Conservation (phyloP, 2,797 vertebrate species). For the Lagorchestes hirsutus region DNA sequence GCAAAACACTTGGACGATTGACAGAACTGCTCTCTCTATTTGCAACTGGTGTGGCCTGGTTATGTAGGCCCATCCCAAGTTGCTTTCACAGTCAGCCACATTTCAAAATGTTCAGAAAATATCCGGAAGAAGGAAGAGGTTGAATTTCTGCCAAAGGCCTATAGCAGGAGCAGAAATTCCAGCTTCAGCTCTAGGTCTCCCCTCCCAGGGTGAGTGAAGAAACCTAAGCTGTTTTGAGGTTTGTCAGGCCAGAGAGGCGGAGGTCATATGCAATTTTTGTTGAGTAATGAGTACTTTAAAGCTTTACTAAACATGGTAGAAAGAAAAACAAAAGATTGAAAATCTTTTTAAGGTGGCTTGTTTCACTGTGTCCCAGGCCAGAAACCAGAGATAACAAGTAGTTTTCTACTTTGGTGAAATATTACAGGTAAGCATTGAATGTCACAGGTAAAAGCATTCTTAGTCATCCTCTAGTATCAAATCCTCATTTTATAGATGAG, state of each 20-base stretch:
- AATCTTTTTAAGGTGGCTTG: background rate
- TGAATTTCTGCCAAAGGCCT: constrained; percentile 63
- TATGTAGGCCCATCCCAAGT: background rate
- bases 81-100: constrained; percentile 9
- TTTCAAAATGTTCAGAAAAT: constrained; percentile 8
- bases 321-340: constrained; percentile 41
- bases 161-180: constrained; percentile 67
- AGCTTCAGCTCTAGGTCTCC: background rate
- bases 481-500: constrained; percentile 29
- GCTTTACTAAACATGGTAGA: constrained; percentile 75
- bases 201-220: background rate
- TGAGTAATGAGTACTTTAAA: constrained; percentile 65
- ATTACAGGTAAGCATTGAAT: background rate
- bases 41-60: background rate
- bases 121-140: background rate
- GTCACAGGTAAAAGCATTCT: background rate
- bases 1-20: background rate
- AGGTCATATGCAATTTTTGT: constrained; percentile 69
- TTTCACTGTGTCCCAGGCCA: background rate
- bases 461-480: constrained; percentile 4
- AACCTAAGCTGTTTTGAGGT: constrained; percentile 10
- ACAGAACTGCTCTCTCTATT: background rate
- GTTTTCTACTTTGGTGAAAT: background rate
- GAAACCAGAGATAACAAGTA: background rate
- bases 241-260: constrained; percentile 2